These are phyloP conservation scores for Cariama cristata DNA, from an alignment of 2,113 vertebrate genomes.

Conservation along the genomic window DNA sequence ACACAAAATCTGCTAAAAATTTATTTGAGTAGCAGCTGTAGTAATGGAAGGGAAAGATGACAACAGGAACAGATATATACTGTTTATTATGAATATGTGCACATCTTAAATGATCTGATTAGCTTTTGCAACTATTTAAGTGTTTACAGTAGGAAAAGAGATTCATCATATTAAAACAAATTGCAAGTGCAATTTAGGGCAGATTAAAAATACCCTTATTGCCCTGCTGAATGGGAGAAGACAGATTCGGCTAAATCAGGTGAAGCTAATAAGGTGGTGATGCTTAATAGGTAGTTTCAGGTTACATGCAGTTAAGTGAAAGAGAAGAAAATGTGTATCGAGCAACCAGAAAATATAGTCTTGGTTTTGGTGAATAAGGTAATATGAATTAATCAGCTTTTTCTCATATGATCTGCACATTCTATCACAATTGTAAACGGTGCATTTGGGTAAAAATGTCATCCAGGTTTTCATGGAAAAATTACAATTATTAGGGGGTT, in stretches of 20 bases:
- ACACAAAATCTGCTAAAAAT: constrained; percentile 62
- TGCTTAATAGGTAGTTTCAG: not conserved
- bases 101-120: not conserved
- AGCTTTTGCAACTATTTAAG: not conserved
- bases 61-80: not conserved
- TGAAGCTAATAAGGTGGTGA: not conserved
- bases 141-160: not conserved
- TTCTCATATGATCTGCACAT: not conserved
- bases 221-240: not conserved
- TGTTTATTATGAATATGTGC: not conserved
- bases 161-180: not conserved
- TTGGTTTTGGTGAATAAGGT: not conserved
- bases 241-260: not conserved
- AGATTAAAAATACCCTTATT: not conserved
- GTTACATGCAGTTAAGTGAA: not conserved
- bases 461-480: not conserved
- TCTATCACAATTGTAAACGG: not conserved
- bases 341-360: not conserved
- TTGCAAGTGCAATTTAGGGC: not conserved
- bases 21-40: constrained; percentile 54
- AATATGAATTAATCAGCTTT: not conserved
- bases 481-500: not conserved
- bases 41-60: not conserved
- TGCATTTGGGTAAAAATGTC: not conserved
- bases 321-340: not conserved